These are phyloP conservation scores for Stichodactyla mertensii DNA, from an alignment of 64 coral and sea anemone species.

Conservation along the genomic window DNA sequence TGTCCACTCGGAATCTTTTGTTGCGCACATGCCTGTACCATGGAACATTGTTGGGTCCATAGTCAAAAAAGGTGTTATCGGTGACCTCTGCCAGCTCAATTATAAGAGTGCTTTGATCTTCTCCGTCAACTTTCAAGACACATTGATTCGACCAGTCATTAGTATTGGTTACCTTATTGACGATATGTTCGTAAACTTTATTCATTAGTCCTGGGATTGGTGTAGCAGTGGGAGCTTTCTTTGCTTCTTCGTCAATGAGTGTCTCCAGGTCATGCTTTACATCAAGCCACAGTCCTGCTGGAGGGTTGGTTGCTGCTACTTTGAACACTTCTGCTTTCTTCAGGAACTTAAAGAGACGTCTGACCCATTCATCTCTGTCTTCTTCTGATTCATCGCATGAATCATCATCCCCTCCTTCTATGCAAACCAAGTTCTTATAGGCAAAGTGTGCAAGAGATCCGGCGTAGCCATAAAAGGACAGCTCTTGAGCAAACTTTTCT, in stretches of 20 bases:
- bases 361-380: slow-evolving; percentile 26
- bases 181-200: slow-evolving; percentile 19
- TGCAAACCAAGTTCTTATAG: slow-evolving; percentile 1
- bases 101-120: neutral
- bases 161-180: neutral
- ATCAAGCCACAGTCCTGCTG: neutral
- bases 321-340: slow-evolving; percentile 24
- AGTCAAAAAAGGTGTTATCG: too few relatives aligned
- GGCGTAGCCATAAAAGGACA: slow-evolving; percentile 12
- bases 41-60: neutral
- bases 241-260: slow-evolving; percentile 23
- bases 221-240: neutral
- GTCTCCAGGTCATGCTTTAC: neutral
- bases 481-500: slow-evolving; percentile 8
- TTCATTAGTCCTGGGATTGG: neutral
- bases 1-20: neutral
- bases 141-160: slow-evolving; percentile 32
- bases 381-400: neutral
- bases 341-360: slow-evolving; percentile 3
- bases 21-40: neutral
- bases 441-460: slow-evolving; percentile 29
- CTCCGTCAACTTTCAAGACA: neutral
- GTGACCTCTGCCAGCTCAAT: slow-evolving; percentile 9
- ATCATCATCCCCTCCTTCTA: neutral
- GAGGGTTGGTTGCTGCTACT: neutral